Percentiles rank a stretch among this genome's conserved stretches.
phyloP scores from a whole-genome alignment of 2,113 vertebrate genomes.

The Scortum barcoo region DNA sequence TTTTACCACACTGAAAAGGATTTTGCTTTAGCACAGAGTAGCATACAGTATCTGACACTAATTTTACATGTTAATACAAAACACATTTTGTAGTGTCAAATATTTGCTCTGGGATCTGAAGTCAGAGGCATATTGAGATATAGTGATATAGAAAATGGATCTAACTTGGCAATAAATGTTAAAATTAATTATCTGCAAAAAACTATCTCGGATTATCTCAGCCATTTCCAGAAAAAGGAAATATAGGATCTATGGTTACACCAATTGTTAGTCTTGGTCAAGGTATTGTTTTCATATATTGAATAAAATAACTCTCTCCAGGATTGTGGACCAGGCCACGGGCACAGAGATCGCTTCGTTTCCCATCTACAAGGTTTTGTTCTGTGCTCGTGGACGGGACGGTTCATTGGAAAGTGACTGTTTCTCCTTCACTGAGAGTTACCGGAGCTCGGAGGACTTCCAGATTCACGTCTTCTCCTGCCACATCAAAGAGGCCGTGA shows the following conservation, averaged over 20 bases:
- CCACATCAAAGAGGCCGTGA: conserved; percentile 98
- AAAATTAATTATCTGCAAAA: background rate
- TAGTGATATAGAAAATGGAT: background rate
- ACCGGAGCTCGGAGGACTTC: conserved; percentile 95
- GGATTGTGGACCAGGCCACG: conserved; percentile 91
- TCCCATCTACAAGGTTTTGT: conserved; percentile 97
- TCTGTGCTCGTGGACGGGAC: conserved; percentile 93
- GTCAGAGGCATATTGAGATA: background rate
- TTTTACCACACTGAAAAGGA: background rate
- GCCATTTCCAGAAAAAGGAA: background rate
- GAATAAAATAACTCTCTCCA: conserved; percentile 57
- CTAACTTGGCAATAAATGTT: background rate
- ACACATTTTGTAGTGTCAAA: background rate
- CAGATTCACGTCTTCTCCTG: conserved; percentile 99
- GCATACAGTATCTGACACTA: background rate
- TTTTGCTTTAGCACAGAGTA: background rate
- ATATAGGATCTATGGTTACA: background rate
- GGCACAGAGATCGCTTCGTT: conserved; percentile 93
- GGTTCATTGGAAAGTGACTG: conserved; percentile 93
- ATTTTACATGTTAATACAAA: background rate
- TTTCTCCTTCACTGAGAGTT: conserved; percentile 97
- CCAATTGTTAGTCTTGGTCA: background rate
- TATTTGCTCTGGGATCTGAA: background rate
- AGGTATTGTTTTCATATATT: background rate
- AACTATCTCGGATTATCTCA: no score